Evolutionary conservation across 1,140 invertebrate genomes (phyloP).

Genomic region (Scaptomyza montana): DNA sequence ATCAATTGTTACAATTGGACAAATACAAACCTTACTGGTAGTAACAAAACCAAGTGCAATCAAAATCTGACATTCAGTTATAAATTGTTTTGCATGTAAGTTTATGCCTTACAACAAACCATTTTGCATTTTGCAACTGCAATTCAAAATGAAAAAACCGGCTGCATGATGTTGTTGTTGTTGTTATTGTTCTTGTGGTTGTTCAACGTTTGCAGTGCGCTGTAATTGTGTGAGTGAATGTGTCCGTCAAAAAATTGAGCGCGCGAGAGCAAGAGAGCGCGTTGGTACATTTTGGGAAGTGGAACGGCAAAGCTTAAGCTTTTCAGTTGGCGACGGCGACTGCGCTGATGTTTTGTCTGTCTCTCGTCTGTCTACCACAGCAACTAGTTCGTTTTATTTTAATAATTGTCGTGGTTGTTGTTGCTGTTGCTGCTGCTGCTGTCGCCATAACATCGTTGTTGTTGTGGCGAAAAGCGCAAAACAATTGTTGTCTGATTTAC

Average conservation of each 20-base stretch:
- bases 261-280: slow-evolving; percentile 9
- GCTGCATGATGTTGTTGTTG: slow-evolving; percentile 32
- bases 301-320: slow-evolving; percentile 13
- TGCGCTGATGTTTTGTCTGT: slow-evolving; percentile 50
- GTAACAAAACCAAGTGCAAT: not conserved
- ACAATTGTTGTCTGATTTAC: slow-evolving; percentile 57
- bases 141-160: slow-evolving; percentile 26
- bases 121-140: slow-evolving; percentile 34
- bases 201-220: slow-evolving; percentile 17
- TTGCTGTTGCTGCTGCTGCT: slow-evolving; percentile 5
- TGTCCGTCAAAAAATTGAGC: too few species aligned
- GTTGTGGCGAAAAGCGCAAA: slow-evolving; percentile 51
- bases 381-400: slow-evolving; percentile 42
- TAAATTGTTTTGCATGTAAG: slow-evolving; percentile 15
- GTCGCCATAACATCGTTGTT: slow-evolving; percentile 17
- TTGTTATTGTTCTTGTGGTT: slow-evolving; percentile 1
- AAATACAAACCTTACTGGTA: not conserved
- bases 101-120: slow-evolving; percentile 1
- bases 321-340: slow-evolving; percentile 26
- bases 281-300: slow-evolving; percentile 31
- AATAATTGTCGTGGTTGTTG: slow-evolving; percentile 40
- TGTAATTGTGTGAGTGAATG: slow-evolving; percentile 12
- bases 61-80: not conserved
- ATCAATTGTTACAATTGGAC: not conserved
- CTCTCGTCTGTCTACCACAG: slow-evolving; percentile 29